These are phyloP conservation scores for Phragmatobia fuliginosa DNA, from an alignment of 2,888 invertebrate species.

Conservation along the genomic window DNA sequence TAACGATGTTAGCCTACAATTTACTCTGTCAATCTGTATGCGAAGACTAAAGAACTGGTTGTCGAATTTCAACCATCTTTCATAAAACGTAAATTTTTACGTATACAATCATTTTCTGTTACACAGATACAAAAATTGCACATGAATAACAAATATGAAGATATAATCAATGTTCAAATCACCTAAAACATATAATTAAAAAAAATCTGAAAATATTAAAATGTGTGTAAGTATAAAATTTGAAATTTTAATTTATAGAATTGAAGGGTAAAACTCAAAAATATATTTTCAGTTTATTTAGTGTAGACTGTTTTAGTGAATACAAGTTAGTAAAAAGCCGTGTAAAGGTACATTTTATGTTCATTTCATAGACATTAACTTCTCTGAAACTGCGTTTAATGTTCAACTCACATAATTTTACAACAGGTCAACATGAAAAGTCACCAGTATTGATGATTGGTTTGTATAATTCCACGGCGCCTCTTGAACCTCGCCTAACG, in stretches of 20 bases:
- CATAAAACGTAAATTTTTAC: too few relatives aligned
- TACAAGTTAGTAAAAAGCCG: background rate
- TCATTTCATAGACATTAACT: slow-evolving; percentile 38
- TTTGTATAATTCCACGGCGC: slow-evolving; percentile 77
- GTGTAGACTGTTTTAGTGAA: too few relatives aligned
- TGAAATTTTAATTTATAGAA: too few relatives aligned
- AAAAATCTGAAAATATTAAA: too few relatives aligned
- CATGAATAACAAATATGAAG: too few relatives aligned
- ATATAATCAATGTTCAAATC: too few relatives aligned
- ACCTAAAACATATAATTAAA: too few relatives aligned
- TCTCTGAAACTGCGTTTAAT: slow-evolving; percentile 41
- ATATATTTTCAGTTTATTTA: too few relatives aligned
- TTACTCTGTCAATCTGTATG: background rate
- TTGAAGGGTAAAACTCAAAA: too few relatives aligned
- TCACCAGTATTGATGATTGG: slow-evolving; percentile 73
- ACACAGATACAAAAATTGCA: background rate
- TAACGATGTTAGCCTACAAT: background rate
- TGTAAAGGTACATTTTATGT: slow-evolving; percentile 23
- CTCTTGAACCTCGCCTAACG: slow-evolving; percentile 77
- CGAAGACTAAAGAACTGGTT: background rate
- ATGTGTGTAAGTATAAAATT: too few relatives aligned
- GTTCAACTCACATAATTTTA: slow-evolving; percentile 57
- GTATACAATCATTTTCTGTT: background rate
- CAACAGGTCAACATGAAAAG: slow-evolving; percentile 69
- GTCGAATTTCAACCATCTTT: background rate